Evolutionary conservation across 2,113 vertebrate species (phyloP).

Genomic region (Maccullochella peelii): DNA sequence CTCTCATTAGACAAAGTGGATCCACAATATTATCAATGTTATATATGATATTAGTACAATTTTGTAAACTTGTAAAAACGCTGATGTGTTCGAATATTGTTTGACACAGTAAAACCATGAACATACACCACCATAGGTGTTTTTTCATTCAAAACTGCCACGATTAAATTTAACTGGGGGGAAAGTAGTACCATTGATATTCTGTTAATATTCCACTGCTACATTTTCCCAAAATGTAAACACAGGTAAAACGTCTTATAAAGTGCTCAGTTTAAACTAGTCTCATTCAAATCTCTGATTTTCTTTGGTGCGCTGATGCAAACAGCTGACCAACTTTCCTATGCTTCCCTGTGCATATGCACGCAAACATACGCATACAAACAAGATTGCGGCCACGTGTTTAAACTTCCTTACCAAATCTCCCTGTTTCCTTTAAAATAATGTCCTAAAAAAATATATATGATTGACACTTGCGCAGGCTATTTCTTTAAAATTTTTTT

Average conservation of each 20-base stretch:
- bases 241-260: slow-evolving; percentile 45
- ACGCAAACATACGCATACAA: neutral
- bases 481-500: neutral
- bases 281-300: slow-evolving; percentile 31
- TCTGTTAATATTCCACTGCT: slow-evolving; percentile 16
- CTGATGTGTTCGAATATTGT: neutral
- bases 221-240: slow-evolving; percentile 62
- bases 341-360: too few relatives aligned
- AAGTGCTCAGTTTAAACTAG: slow-evolving; percentile 72
- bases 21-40: neutral
- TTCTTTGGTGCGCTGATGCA: slow-evolving; percentile 19
- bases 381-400: neutral
- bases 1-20: neutral
- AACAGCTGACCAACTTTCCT: slow-evolving; percentile 15
- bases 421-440: neutral
- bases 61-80: slow-evolving; percentile 34
- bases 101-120: slow-evolving; percentile 44
- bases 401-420: slow-evolving; percentile 13
- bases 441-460: slow-evolving; percentile 15
- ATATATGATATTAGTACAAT: neutral
- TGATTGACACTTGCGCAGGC: slow-evolving; percentile 28
- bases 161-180: neutral
- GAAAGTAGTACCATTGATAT: neutral
- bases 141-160: slow-evolving; percentile 52
- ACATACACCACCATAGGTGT: slow-evolving; percentile 10